These are phyloP conservation scores for Hydropsyche betteni DNA, from an alignment of 2,888 invertebrate genomes.

Conservation along the genomic window DNA sequence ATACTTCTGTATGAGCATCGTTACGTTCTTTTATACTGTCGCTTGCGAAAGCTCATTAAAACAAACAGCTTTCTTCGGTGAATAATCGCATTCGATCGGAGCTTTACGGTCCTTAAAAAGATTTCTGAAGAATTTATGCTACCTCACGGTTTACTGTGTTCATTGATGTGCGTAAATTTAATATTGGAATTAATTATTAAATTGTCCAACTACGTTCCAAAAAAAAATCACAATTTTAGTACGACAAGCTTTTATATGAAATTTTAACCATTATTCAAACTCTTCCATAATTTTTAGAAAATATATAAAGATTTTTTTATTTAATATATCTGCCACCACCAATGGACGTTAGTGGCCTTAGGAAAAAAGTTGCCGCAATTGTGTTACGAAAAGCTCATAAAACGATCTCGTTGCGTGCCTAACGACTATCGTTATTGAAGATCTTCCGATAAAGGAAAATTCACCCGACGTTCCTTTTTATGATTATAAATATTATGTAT, in stretches of 20 bases:
- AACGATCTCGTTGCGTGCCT: conserved; percentile 42
- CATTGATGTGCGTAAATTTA: not conserved
- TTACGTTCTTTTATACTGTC: not conserved
- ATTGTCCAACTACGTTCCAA: not conserved
- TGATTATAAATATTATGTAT: no score
- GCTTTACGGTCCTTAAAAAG: conserved; percentile 4
- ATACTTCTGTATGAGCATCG: no score
- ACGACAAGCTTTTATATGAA: no score
- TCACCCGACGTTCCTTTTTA: no score
- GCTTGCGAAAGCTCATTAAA: not conserved
- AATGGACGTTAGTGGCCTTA: not conserved
- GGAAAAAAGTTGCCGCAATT: not conserved
- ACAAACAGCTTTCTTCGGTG: conserved; percentile 2
- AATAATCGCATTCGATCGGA: conserved; percentile 6
- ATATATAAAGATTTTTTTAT: no score
- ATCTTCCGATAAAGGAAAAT: not conserved
- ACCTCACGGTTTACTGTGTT: not conserved
- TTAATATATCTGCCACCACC: no score
- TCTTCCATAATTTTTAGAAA: no score
- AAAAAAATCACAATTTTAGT: not conserved
- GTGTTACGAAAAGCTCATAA: conserved; percentile 28
- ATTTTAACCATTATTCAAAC: no score
- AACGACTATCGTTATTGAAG: conserved; percentile 39
- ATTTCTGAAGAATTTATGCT: not conserved
- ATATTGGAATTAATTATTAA: not conserved